Percentiles rank a stretch among this genome's conserved stretches.
Conservation (phyloP, 30 jellyfish, hydroid and myxozoan genomes). For the Aurelia sp. region DNA sequence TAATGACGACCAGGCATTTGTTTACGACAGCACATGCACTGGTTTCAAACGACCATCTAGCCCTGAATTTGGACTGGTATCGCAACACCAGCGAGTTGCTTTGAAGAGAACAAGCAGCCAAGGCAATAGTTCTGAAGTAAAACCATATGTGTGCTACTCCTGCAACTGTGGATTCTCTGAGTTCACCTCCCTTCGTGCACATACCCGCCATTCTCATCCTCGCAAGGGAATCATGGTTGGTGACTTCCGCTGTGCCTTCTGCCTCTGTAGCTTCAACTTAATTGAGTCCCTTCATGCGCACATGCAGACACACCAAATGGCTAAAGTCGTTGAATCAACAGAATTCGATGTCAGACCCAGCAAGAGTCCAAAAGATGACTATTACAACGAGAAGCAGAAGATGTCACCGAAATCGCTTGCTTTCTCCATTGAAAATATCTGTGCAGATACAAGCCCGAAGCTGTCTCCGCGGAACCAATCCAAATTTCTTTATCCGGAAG, state of each 20-base stretch:
- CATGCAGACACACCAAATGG: constrained; percentile 9
- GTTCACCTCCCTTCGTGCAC: constrained; percentile 91
- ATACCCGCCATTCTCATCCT: constrained; percentile 96
- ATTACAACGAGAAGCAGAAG: constrained; percentile 3
- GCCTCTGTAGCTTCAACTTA: constrained; percentile 57
- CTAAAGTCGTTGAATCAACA: neutral
- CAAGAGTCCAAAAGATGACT: neutral
- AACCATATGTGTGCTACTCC: constrained; percentile 88
- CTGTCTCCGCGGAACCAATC: neutral
- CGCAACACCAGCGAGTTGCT: constrained; percentile 16
- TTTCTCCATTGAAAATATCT: constrained; percentile 70
- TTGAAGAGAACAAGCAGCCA: constrained; percentile 30
- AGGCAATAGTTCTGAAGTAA: constrained; percentile 35
- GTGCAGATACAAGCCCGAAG: constrained; percentile 45
- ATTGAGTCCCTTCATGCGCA: constrained; percentile 76
- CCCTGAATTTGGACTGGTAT: constrained; percentile 54
- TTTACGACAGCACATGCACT: neutral
- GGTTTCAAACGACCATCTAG: constrained; percentile 28
- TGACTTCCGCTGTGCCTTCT: constrained; percentile 80
- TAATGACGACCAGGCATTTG: constrained; percentile 52
- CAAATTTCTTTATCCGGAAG: neutral
- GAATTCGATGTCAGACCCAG: neutral
- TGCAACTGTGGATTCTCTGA: constrained; percentile 96
- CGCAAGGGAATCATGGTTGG: constrained; percentile 80
- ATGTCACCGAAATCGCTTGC: constrained; percentile 74